Evolutionary conservation across 2,113 vertebrate species (phyloP).

Genomic region (Mobula birostris): DNA sequence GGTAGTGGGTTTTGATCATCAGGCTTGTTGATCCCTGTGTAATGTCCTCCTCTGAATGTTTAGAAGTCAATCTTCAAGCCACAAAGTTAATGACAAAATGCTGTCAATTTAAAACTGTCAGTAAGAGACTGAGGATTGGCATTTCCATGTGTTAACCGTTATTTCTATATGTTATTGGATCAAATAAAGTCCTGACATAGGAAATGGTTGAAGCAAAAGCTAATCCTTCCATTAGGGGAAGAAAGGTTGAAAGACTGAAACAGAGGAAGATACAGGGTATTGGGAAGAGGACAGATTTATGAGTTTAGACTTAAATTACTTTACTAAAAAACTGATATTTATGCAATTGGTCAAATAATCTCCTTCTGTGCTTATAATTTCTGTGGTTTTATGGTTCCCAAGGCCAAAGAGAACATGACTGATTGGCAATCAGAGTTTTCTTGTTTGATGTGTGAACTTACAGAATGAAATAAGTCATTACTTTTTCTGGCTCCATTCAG

Average conservation of each 20-base stretch:
- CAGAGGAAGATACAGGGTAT: not conserved
- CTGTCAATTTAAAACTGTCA: not conserved
- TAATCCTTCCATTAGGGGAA: not conserved
- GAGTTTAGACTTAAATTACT: not conserved
- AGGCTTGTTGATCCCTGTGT: not conserved
- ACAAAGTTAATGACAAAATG: not conserved
- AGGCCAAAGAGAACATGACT: not conserved
- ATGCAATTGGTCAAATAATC: not conserved
- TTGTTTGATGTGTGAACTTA: not conserved
- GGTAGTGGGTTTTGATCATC: too few species aligned
- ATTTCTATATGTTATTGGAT: not conserved
- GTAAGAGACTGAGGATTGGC: not conserved
- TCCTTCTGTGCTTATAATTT: not conserved
- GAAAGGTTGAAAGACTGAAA: not conserved
- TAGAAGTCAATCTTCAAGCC: not conserved
- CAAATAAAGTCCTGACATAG: not conserved
- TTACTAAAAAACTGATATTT: not conserved
- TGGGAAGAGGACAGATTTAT: not conserved
- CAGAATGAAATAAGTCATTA: not conserved
- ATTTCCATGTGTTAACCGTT: not conserved
- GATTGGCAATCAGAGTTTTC: constrained; percentile 5
- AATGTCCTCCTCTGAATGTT: not conserved
- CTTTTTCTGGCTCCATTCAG: not conserved
- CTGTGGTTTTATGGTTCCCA: not conserved
- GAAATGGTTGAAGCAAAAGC: not conserved